phyloP scores from a whole-genome alignment of 2,888 invertebrate species.

The Petrophora chlorosata region DNA sequence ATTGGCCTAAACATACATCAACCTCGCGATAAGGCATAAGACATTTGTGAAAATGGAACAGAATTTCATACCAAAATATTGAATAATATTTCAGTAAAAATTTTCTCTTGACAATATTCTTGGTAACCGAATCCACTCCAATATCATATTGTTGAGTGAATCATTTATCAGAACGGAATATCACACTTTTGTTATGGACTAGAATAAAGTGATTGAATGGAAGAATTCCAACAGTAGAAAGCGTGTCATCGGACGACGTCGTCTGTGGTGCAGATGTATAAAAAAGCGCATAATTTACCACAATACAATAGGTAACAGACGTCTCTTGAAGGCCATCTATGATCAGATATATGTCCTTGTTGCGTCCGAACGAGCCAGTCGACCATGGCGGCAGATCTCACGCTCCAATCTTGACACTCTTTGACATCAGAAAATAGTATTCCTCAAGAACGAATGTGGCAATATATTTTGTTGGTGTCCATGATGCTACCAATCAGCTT shows the following conservation, averaged over 20 bases:
- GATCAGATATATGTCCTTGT: conserved; percentile 52
- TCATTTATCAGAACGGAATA: background rate
- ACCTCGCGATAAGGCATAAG: no score
- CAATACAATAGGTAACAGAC: conserved; percentile 58
- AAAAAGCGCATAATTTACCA: conserved; percentile 66
- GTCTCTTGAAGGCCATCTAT: conserved; percentile 58
- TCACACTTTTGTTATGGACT: background rate
- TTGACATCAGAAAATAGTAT: conserved; percentile 16
- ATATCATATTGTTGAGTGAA: no score
- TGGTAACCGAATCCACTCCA: no score
- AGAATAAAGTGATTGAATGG: conserved; percentile 21
- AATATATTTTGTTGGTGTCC: no score
- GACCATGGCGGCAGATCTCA: conserved; percentile 40
- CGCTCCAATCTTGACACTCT: conserved; percentile 30
- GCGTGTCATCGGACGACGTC: conserved; percentile 65
- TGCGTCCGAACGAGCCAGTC: conserved; percentile 49
- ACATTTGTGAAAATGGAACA: no score
- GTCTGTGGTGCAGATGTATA: conserved; percentile 51
- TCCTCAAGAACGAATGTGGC: conserved; percentile 8
- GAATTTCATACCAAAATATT: no score
- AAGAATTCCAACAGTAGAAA: conserved; percentile 60
- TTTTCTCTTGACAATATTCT: no score
- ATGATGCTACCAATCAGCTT: no score
- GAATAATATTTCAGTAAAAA: no score
- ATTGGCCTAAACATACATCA: no score